Conservation (phyloP, 2,113 vertebrate genomes). For the Hippocampus mohnikei region DNA sequence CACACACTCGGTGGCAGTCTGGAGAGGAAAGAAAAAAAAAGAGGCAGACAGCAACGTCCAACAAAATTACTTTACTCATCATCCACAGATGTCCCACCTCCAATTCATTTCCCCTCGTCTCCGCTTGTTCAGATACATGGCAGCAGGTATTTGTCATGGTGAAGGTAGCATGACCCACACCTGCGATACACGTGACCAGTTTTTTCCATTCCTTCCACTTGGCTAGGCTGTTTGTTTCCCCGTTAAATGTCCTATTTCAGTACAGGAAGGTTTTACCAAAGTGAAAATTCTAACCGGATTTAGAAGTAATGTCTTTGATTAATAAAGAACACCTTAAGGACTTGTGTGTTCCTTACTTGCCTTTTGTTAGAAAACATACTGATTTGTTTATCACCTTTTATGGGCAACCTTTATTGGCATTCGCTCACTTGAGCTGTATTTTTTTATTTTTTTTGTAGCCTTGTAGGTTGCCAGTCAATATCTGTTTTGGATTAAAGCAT, state of each 20-base stretch:
- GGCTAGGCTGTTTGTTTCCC: conserved; percentile 44
- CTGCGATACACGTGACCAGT: conserved; percentile 49
- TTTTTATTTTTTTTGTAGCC: background rate
- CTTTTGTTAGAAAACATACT: background rate
- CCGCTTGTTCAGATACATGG: conserved; percentile 53
- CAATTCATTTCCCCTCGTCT: conserved; percentile 61
- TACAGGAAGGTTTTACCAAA: conserved; percentile 39
- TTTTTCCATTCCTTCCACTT: conserved; percentile 58
- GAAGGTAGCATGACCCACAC: conserved; percentile 48
- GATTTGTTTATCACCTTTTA: background rate
- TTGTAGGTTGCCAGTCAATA: background rate
- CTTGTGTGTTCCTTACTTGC: background rate
- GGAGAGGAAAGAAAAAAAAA: conserved; percentile 50
- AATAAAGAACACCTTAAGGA: conserved; percentile 23
- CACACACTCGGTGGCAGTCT: conserved; percentile 23
- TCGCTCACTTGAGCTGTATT: background rate
- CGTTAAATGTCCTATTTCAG: conserved; percentile 58
- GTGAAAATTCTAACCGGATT: conserved; percentile 39
- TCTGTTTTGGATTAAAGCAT: background rate
- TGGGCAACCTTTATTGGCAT: background rate
- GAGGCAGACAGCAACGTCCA: conserved; percentile 60
- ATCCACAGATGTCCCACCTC: conserved; percentile 56
- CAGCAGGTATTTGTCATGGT: conserved; percentile 66
- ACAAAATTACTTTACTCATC: conserved; percentile 72
- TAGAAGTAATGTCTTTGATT: conserved; percentile 48